A percentile compares a stretch with the other conserved stretches of the same genome.
Conservation (phyloP, 1,140 invertebrate species). For the Drosophila lacertosa region DNA sequence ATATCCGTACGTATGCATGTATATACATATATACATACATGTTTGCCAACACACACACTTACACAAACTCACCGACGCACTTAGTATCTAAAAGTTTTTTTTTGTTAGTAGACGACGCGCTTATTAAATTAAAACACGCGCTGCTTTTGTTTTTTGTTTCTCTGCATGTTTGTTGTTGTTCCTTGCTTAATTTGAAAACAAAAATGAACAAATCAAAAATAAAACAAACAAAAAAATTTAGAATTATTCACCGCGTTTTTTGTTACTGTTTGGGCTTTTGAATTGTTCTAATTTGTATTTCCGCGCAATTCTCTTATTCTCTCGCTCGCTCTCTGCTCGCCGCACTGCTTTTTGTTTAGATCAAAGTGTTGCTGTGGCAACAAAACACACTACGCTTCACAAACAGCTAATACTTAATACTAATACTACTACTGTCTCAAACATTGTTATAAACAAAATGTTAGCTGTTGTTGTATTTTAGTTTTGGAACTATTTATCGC, state of each 20-base stretch:
- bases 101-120: conserved; percentile 56
- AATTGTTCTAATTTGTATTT: conserved; percentile 69
- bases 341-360: conserved; percentile 25
- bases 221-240: conserved; percentile 6
- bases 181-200: conserved; percentile 36
- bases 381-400: conserved; percentile 20
- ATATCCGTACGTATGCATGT: conserved; percentile 8
- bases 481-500: conserved; percentile 31
- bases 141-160: conserved; percentile 39
- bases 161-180: conserved; percentile 30
- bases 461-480: conserved; percentile 7
- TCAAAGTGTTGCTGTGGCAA: conserved; percentile 42
- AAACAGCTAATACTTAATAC: neutral
- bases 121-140: conserved; percentile 70
- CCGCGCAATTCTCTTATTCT: conserved; percentile 42
- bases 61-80: conserved; percentile 45
- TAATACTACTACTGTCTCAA: conserved; percentile 5
- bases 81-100: conserved; percentile 70
- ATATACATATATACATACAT: conserved; percentile 34
- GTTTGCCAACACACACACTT: conserved; percentile 37
- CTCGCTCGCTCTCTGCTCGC: neutral
- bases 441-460: conserved; percentile 12
- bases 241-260: conserved; percentile 30
- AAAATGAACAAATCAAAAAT: conserved; percentile 18
- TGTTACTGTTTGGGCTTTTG: conserved; percentile 22